Evolutionary conservation across 1,140 invertebrate genomes (phyloP), one percentile per base, ranked within the genome.

Genomic region (Microplitis mediator): DNA sequence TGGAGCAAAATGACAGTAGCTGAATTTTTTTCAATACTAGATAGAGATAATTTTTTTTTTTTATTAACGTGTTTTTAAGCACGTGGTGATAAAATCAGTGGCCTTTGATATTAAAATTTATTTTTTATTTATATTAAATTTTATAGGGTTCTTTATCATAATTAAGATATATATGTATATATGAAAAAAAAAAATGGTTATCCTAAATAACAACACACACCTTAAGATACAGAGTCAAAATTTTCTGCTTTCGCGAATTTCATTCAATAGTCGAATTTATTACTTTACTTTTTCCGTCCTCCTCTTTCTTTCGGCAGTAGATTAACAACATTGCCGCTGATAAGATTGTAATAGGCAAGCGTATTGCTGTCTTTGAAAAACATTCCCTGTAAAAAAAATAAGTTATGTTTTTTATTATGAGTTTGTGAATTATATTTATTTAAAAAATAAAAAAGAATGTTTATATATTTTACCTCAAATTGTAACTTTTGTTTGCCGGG

Each of bases 361-460:
- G 93, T 92, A 82, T 98, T 97, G 23, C 92, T 96, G 88, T 99
- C 98, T 85, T 99, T 99, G 86, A 99, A 97, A 88, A 99, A 99
- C 83, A 99, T 92, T 54, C 97, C 97, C 94, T 97, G 85, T 13
- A 91, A 91, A 81, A 77, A 51, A 68, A 58, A 76, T 64, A 68
- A 54, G 70, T 81, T 81, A 75, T 67, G 34, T 50, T 50, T 34
- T 9, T 23, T 23, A 23, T 0, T 23, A 23, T 23, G 23, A 23
- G 2, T 23, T 23, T 23, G 23, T 23, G 23, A 23, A 23, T 23
- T 23, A 23, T 23, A 23, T 23, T 23, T 23, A 23, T 23, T 23
- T 45, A 45, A 45, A 45, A 45, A 45, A 45, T 45, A 45, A 45
- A 45, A 45, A 64, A n/a, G 23, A 2, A 2, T 23, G 23, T 23